Conservation (phyloP, 1,140 invertebrate genomes). For the Drosophila seguyi region DNA sequence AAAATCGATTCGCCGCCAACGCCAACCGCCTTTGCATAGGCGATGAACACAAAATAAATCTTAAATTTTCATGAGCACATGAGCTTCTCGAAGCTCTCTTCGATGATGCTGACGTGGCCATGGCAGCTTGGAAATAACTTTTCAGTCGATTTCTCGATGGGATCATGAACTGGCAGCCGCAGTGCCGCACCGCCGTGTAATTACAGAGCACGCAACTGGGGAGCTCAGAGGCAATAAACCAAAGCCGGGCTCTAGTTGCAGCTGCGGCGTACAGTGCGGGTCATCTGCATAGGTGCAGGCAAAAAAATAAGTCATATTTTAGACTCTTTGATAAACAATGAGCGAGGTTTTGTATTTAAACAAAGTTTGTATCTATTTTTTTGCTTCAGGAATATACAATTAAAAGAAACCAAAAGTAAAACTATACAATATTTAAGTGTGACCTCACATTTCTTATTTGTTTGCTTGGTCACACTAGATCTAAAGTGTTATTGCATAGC, state of each 20-base stretch:
- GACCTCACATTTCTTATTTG: no score
- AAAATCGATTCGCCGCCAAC: constrained; percentile 54
- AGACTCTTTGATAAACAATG: accelerated
- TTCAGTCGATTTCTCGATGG: constrained; percentile 69
- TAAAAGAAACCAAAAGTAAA: not conserved
- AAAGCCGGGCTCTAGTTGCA: constrained; percentile 46
- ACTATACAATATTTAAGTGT: no score
- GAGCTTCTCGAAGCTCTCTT: not conserved
- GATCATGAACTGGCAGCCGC: constrained; percentile 49
- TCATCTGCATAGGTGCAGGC: constrained; percentile 25
- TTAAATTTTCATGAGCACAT: constrained; percentile 45
- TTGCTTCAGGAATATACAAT: not conserved
- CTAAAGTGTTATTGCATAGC: not conserved
- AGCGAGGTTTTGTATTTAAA: not conserved
- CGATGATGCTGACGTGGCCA: constrained; percentile 10
- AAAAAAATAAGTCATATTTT: not conserved
- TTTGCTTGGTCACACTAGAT: not conserved
- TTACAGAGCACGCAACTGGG: constrained; percentile 62
- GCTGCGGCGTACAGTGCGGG: constrained; percentile 11
- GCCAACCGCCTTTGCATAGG: constrained; percentile 46
- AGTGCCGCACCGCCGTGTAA: constrained; percentile 48
- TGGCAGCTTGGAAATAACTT: constrained; percentile 60
- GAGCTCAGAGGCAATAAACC: constrained; percentile 73
- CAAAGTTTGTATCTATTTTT: no score
- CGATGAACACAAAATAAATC: constrained; percentile 35